phyloP scores from a whole-genome alignment of 2,797 vertebrate genomes.

The Aldrovandia affinis region DNA sequence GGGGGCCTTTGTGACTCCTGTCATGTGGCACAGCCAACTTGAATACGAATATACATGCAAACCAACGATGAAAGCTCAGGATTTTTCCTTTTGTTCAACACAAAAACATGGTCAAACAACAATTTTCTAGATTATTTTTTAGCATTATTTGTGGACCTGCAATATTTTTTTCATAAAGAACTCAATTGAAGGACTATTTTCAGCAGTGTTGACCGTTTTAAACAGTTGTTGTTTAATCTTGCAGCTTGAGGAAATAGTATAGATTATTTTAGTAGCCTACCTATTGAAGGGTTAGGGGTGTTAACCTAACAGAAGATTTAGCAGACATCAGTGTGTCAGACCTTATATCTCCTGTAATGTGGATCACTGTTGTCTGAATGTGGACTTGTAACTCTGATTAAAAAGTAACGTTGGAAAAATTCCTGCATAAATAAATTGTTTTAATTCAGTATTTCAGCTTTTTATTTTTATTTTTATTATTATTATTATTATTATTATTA shows the following conservation, averaged over 20 bases:
- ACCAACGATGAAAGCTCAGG: conserved; percentile 15
- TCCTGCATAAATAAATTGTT: not conserved
- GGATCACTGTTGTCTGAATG: not conserved
- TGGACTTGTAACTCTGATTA: not conserved
- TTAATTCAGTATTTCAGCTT: not conserved
- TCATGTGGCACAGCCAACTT: conserved; percentile 19
- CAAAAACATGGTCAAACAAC: not conserved
- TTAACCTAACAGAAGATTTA: not conserved
- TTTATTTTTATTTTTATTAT: not conserved
- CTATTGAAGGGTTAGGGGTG: not conserved
- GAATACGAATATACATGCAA: conserved; percentile 5
- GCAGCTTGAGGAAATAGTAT: not conserved
- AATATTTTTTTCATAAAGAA: not conserved
- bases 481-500: no score
- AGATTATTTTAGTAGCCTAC: not conserved
- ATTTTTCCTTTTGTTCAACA: conserved; percentile 22
- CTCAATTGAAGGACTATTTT: not conserved
- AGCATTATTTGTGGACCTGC: not conserved
- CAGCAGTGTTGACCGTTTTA: not conserved
- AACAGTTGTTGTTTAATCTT: not conserved
- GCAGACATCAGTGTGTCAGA: not conserved
- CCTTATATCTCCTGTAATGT: not conserved
- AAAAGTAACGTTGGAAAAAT: not conserved
- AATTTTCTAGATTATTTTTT: conserved; percentile 9
- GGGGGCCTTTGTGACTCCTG: conserved; percentile 22